phyloP scores from a whole-genome alignment of 2,888 invertebrate species.

The Eupeodes latifasciatus region DNA sequence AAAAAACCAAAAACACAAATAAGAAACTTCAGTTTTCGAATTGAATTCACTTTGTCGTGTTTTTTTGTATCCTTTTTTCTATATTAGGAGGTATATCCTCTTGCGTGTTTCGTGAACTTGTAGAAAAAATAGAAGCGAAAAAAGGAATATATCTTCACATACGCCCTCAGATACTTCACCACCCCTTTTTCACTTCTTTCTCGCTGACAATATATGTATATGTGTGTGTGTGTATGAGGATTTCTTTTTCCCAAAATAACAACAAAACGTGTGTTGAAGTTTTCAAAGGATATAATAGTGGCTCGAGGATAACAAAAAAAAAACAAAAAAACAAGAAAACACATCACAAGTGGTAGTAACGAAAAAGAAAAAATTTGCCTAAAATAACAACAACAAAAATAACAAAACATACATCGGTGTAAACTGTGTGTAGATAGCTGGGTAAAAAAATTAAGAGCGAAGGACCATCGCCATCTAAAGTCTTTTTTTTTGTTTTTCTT shows the following conservation, averaged over 20 bases:
- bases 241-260: constrained; percentile 67
- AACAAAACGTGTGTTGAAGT: constrained; percentile 65
- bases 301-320: constrained; percentile 35
- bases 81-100: constrained; percentile 48
- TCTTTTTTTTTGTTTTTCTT: neutral
- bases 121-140: constrained; percentile 37
- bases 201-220: neutral
- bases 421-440: constrained; percentile 20
- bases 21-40: constrained; percentile 43
- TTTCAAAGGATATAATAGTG: constrained; percentile 54
- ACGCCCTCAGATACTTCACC: constrained; percentile 67
- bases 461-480: constrained; percentile 17
- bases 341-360: constrained; percentile 43
- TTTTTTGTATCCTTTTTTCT: constrained; percentile 1
- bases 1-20: constrained; percentile 25
- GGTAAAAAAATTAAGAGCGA: constrained; percentile 19
- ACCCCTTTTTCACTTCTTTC: constrained; percentile 45
- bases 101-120: constrained; percentile 70
- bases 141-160: constrained; percentile 42
- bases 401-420: constrained; percentile 17
- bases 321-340: constrained; percentile 17
- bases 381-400: constrained; percentile 50
- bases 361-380: constrained; percentile 38
- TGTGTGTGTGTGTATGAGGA: constrained; percentile 50
- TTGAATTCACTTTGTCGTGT: constrained; percentile 50